Percentiles rank a stretch among this genome's conserved stretches.
These are phyloP conservation scores for Drosophila mimetica DNA, from an alignment of 2,888 invertebrate genomes.

Conservation along the genomic window DNA sequence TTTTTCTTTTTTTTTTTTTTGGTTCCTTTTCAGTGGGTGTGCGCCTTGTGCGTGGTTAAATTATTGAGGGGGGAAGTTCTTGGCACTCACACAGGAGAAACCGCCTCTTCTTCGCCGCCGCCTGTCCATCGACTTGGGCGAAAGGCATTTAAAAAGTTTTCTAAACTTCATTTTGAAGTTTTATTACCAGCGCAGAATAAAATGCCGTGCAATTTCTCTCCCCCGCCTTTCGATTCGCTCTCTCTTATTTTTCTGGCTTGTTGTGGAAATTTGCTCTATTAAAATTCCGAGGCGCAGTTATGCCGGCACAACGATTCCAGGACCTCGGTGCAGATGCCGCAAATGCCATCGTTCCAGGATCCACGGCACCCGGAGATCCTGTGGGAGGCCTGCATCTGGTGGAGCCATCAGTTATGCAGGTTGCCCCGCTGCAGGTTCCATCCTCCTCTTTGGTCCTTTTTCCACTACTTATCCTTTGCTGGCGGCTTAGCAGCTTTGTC, in stretches of 20 bases:
- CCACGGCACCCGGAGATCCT: constrained; percentile 10
- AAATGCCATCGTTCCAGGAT: constrained; percentile 50
- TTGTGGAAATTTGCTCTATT: constrained; percentile 79
- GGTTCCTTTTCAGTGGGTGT: constrained; percentile 1
- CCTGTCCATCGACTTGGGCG: constrained; percentile 38
- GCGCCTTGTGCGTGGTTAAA: constrained; percentile 14
- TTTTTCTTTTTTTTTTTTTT: constrained; percentile 31
- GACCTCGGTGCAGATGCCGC: constrained; percentile 44
- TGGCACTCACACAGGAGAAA: too few relatives aligned
- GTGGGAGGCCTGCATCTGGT: constrained; percentile 47
- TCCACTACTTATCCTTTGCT: constrained; percentile 49
- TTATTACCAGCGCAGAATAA: constrained; percentile 59
- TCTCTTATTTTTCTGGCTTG: constrained; percentile 35
- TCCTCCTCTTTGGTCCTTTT: not conserved
- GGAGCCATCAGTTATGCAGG: constrained; percentile 61
- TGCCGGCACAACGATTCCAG: constrained; percentile 47
- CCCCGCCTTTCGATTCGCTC: constrained; percentile 13
- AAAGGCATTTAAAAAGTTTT: constrained; percentile 75
- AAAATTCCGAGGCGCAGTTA: constrained; percentile 70
- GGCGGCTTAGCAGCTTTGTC: constrained; percentile 71
- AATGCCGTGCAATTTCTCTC: constrained; percentile 33
- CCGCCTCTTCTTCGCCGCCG: not conserved
- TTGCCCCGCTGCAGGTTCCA: constrained; percentile 29
- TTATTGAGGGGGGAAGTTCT: not conserved
- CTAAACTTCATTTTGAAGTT: constrained; percentile 79